Evolutionary conservation across 2,888 invertebrate species (phyloP), one percentile per base, ranked within the genome.

Genomic region (Dryocosmus kuriphilus): DNA sequence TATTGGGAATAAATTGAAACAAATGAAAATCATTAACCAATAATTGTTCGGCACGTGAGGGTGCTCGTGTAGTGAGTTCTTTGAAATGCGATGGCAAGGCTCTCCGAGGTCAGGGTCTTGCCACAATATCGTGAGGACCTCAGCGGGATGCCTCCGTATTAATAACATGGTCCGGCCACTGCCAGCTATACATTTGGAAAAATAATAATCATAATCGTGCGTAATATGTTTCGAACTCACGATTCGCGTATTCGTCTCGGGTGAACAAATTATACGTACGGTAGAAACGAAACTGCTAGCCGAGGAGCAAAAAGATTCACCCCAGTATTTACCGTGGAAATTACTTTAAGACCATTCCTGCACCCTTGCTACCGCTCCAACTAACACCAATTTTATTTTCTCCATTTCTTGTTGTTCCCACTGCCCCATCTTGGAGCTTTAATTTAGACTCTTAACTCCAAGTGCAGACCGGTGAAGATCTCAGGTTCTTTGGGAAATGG

Each of bases 121-220:
- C 84, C 85, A 81, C 82, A 85, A 84, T 84, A 87, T 87, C 87
- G 87, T 86, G 87, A 87, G 87, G 87, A 86, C 85, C 88, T 32
- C 88, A 88, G 88, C 88, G 85, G 88, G 88, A 84, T 84, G 86
- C 81, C 85, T 85, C 83, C 79, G 84, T 86, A 88, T 87, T 87
- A 88, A 88, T 87, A 87, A 86, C 84, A 84, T 81, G 81, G 81
- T 79, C 82, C 79, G 81, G 81, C 86, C 79, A 78, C 79, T 76
- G 77, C 75, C 80, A 82, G 83, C 85, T 81, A 82, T 86, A 86
- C 81, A 82, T 87, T 85, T 77, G 85, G 81, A 84, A 84, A 86
- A 87, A 86, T 87, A 87, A 87, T 87, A 85, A 86, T 87, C 86
- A 83, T 85, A 85, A 87, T 87, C 85, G 84, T 86, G 85, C 86